Conservation (phyloP, 2,888 invertebrate genomes). For the Elegia similella region DNA sequence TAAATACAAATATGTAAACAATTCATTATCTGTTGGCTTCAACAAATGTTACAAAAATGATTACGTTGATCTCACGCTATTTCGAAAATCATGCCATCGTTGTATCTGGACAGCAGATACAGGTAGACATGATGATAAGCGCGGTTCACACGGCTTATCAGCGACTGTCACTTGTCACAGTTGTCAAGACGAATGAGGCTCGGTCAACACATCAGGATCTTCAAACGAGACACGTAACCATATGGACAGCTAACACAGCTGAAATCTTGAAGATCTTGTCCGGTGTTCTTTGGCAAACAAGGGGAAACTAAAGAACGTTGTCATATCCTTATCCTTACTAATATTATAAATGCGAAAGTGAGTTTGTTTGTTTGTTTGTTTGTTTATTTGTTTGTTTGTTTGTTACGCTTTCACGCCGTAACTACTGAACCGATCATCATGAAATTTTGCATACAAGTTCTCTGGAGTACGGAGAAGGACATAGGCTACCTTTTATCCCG, state of each 20-base stretch:
- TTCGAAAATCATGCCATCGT: constrained; percentile 8
- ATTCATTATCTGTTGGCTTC: too few relatives aligned
- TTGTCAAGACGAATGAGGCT: constrained; percentile 36
- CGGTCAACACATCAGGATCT: constrained; percentile 45
- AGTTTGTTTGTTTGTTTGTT: too few relatives aligned
- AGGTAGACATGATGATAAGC: constrained; percentile 45
- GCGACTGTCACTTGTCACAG: constrained; percentile 49
- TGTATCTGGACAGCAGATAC: constrained; percentile 14
- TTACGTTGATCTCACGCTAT: constrained; percentile 9
- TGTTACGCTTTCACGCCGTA: too few relatives aligned
- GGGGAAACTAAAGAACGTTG: too few relatives aligned
- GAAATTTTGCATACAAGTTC: too few relatives aligned
- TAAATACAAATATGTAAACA: too few relatives aligned
- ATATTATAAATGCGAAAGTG: too few relatives aligned
- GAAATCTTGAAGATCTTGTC: not conserved
- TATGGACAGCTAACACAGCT: not conserved
- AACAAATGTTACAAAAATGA: not conserved
- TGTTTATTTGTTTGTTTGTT: too few relatives aligned
- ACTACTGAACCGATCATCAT: too few relatives aligned
- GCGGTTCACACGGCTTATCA: constrained; percentile 62
- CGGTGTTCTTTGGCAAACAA: not conserved
- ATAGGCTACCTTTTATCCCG: too few relatives aligned
- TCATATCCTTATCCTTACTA: too few relatives aligned
- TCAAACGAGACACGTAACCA: constrained; percentile 18
- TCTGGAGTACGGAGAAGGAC: too few relatives aligned